phyloP scores from a whole-genome alignment of 1,140 invertebrate species.

The Delia radicum region DNA sequence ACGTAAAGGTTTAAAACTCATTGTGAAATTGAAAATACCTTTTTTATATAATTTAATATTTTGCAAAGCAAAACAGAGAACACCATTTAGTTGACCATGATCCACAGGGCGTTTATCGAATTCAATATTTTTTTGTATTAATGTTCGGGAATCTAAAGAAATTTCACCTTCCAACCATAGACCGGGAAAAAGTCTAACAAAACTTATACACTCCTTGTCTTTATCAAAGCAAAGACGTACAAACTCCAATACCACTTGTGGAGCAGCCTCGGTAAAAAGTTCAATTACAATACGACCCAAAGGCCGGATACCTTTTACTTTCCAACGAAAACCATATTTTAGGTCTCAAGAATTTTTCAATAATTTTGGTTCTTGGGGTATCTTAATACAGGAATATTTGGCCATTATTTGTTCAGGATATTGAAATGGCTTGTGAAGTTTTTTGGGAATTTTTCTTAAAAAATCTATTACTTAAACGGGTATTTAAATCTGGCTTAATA shows the following conservation, averaged over 20 bases:
- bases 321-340: conserved; percentile 39
- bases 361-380: not conserved
- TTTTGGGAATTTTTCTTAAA: not conserved
- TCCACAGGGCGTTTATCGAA: conserved; percentile 45
- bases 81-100: conserved; percentile 33
- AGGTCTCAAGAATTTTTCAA: conserved; percentile 35
- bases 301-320: conserved; percentile 38
- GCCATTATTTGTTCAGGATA: not conserved
- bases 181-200: conserved; percentile 41
- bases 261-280: conserved; percentile 47
- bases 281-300: conserved; percentile 42
- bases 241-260: conserved; percentile 43
- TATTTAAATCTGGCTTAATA: not conserved
- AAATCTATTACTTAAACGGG: not conserved
- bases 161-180: conserved; percentile 46
- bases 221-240: conserved; percentile 37
- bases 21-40: conserved; percentile 37
- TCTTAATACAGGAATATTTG: not conserved
- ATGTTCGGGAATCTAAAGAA: conserved; percentile 11
- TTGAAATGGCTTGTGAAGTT: not conserved
- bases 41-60: conserved; percentile 30
- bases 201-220: conserved; percentile 31
- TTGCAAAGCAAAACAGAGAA: conserved; percentile 38
- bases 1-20: conserved; percentile 42
- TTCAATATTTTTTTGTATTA: conserved; percentile 34